These are phyloP conservation scores for Malurus melanocephalus DNA, from an alignment of 2,113 vertebrate species.

Conservation along the genomic window DNA sequence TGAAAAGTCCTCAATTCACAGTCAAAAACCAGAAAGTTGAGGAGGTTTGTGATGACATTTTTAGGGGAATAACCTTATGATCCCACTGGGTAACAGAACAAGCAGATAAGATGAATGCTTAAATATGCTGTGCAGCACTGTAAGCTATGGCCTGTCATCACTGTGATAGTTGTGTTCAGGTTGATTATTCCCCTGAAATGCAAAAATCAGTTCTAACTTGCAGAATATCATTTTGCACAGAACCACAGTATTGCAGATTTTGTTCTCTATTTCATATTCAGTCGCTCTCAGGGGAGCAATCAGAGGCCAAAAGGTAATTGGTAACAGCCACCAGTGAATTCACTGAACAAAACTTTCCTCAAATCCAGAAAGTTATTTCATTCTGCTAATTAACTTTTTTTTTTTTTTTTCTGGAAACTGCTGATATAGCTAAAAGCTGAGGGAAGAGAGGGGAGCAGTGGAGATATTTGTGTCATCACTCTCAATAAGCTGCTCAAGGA, in stretches of 20 bases:
- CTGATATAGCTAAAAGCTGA: not conserved
- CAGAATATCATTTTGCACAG: not conserved
- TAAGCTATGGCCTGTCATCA: not conserved
- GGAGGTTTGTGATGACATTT: not conserved
- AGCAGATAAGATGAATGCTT: rapidly evolving
- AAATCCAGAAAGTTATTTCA: not conserved
- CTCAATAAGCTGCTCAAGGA: not conserved
- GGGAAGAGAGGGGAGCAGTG: not conserved
- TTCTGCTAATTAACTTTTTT: not conserved
- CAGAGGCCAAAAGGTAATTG: conserved; percentile 12
- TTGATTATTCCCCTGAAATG: conserved; percentile 17
- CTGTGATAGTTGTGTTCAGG: not conserved
- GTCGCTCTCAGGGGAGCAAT: not conserved
- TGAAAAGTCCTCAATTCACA: not conserved
- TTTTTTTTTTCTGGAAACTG: not conserved
- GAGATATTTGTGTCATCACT: not conserved
- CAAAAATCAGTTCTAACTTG: conserved; percentile 37
- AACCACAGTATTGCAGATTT: not conserved
- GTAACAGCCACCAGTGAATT: not conserved
- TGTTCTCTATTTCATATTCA: not conserved
- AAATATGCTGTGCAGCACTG: not conserved
- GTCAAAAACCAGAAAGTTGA: not conserved
- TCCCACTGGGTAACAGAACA: not conserved
- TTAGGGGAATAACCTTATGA: not conserved
- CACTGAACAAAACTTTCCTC: not conserved